Base-by-base conservation (phyloP, 37 sponge, comb jelly and placozoan species). In the Agelas oroides region DNA sequence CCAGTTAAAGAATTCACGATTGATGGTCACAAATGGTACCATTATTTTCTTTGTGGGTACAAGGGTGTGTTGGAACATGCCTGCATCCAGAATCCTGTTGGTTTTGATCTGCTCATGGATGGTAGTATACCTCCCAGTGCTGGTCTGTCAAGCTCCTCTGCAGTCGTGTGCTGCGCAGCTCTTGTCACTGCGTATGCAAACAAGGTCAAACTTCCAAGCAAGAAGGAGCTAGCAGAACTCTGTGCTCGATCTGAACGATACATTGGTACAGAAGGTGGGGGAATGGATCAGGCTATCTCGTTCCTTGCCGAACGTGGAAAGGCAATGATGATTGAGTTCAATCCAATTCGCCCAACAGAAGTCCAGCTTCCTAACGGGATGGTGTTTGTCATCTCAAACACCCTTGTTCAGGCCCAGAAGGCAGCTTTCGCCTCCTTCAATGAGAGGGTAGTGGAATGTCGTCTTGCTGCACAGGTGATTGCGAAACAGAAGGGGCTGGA, bases 111-210 rank as follows among this genome's bases (percentile, higher is more conserved):
- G 23, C 39, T 96, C 54, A 75, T 99, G 25, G 89, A 90, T 72
- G 99, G 99, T 18, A 88, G 55, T 53, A 85, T 97, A 27, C 97
- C 97, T 2, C 90, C 95, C 38, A 85, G 90, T 70, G 87, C 99
- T 40, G 99, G 99, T 32, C 94, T 99, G 21, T 99, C 99, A 40
- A 99, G 99, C 73, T 99, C 99, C 1, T 99, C 99, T 28, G 99
- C 99, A 20, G 76, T 99, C 23, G 99, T 99, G 17, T 99, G 99
- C 74, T 97, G 97, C 67, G 83, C 97, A 24, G 95, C 95, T 25
- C 76, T 99, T 15, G 77, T 85, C 3, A 88, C 97, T 35, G 71
- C 71, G 2, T 85, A 78, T 27, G 89, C 89, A 27, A 91, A 95
- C 70, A 35, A 71, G 3, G 30, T 90, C 31, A 17, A 34, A n/a